phyloP scores from a whole-genome alignment of 1,140 invertebrate genomes.

The Cydia pomonella region DNA sequence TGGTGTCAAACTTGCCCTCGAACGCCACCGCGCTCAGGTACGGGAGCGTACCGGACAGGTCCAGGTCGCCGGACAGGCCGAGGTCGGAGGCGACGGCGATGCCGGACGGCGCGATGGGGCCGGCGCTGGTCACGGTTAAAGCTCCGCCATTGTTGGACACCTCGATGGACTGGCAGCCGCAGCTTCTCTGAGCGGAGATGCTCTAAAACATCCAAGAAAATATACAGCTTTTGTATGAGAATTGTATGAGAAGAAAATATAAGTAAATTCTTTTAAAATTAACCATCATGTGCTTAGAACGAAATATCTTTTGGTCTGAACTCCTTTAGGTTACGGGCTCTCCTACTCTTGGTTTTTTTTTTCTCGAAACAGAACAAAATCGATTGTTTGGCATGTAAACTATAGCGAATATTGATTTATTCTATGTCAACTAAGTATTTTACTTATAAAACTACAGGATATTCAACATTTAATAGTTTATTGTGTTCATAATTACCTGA shows the following conservation, averaged over 20 bases:
- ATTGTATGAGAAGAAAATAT: too few species aligned
- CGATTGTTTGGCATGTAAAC: too few species aligned
- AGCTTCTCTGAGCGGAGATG: neutral
- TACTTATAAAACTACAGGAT: too few species aligned
- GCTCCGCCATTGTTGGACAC: slow-evolving; percentile 39
- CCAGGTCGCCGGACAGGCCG: slow-evolving; percentile 45
- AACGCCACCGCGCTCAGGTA: slow-evolving; percentile 21
- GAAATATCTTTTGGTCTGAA: too few species aligned
- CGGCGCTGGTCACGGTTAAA: slow-evolving; percentile 41
- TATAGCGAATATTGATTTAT: too few species aligned
- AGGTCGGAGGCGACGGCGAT: slow-evolving; percentile 51
- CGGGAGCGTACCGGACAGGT: slow-evolving; percentile 43
- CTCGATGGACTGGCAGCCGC: neutral
- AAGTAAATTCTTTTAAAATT: too few species aligned
- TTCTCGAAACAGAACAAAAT: too few species aligned
- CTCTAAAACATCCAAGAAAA: neutral
- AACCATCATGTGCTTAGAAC: too few species aligned
- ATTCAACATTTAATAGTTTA: too few species aligned
- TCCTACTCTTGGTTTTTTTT: too few species aligned
- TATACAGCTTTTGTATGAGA: neutral
- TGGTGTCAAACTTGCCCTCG: slow-evolving; percentile 28
- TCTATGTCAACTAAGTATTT: too few species aligned
- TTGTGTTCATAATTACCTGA: neutral
- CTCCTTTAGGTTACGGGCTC: too few species aligned
- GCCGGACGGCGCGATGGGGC: slow-evolving; percentile 46